Percentiles rank a stretch among this genome's conserved stretches.
Conservation (phyloP, 2,888 invertebrate genomes). For the Zaprionus obscuricornis region DNA sequence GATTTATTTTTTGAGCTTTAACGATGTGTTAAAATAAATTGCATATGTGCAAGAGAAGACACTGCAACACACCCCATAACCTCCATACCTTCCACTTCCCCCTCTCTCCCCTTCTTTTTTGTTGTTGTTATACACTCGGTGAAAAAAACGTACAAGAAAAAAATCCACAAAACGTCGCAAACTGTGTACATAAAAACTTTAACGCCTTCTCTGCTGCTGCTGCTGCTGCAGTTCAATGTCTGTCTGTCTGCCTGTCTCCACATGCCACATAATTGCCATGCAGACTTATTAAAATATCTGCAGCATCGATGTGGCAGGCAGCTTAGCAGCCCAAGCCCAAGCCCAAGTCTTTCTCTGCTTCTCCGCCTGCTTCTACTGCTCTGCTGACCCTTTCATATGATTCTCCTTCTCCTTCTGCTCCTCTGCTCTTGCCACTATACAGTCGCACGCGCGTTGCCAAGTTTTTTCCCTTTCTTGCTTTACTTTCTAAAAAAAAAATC, state of each 20-base stretch:
- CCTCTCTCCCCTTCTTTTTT: neutral
- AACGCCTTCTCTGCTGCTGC: constrained; percentile 36
- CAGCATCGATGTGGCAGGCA: constrained; percentile 3
- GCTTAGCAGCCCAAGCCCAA: neutral
- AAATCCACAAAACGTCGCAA: constrained; percentile 74
- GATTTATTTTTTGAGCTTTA: constrained; percentile 79
- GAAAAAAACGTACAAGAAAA: constrained; percentile 15
- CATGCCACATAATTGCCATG: constrained; percentile 49
- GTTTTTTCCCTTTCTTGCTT: too few relatives aligned
- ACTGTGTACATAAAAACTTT: constrained; percentile 72
- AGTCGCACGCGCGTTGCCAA: constrained; percentile 30
- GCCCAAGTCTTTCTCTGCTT: too few relatives aligned
- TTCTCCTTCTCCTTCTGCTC: too few relatives aligned
- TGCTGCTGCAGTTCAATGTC: constrained; percentile 9
- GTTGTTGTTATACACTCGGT: neutral
- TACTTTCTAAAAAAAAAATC: constrained; percentile 58
- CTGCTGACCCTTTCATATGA: too few relatives aligned
- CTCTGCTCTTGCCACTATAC: too few relatives aligned
- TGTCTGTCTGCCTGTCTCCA: too few relatives aligned
- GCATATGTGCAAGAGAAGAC: constrained; percentile 67
- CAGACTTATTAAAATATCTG: constrained; percentile 69
- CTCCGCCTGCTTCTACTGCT: too few relatives aligned
- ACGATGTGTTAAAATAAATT: constrained; percentile 83
- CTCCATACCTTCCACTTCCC: constrained; percentile 2
- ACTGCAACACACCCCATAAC: constrained; percentile 9